phyloP scores from a whole-genome alignment of 2,797 vertebrate genomes.

The Pampus argenteus region DNA sequence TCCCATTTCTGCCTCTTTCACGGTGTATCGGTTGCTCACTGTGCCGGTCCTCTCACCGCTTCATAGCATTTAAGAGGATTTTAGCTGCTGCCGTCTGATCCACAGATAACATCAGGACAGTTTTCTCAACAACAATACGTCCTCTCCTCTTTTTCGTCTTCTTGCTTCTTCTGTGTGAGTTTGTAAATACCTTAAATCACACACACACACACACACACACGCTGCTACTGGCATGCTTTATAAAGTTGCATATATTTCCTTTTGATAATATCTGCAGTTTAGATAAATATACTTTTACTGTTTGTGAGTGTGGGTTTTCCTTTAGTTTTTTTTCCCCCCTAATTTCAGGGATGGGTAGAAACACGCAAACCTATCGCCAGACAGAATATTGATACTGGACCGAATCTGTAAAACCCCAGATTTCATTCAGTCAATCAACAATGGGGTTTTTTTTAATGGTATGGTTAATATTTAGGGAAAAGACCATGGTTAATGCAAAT shows the following conservation, averaged over 20 bases:
- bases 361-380: neutral
- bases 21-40: slow-evolving; percentile 50
- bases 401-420: slow-evolving; percentile 5
- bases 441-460: neutral
- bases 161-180: neutral
- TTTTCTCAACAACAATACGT: neutral
- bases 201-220: no score
- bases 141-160: neutral
- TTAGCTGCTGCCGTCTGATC: slow-evolving; percentile 35
- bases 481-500: neutral
- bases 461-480: neutral
- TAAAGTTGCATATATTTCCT: neutral
- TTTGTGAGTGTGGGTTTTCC: neutral
- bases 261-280: neutral
- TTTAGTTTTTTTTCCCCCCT: neutral
- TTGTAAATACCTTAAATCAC: neutral
- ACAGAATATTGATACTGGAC: slow-evolving; percentile 13
- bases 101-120: slow-evolving; percentile 36
- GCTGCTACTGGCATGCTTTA: no score
- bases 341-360: neutral
- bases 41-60: slow-evolving; percentile 36
- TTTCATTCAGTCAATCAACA: neutral
- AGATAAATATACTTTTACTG: neutral
- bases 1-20: slow-evolving; percentile 44
- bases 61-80: slow-evolving; percentile 36